Evolutionary conservation across 2,888 invertebrate species (phyloP).

Genomic region (Eupithecia abbreviata): DNA sequence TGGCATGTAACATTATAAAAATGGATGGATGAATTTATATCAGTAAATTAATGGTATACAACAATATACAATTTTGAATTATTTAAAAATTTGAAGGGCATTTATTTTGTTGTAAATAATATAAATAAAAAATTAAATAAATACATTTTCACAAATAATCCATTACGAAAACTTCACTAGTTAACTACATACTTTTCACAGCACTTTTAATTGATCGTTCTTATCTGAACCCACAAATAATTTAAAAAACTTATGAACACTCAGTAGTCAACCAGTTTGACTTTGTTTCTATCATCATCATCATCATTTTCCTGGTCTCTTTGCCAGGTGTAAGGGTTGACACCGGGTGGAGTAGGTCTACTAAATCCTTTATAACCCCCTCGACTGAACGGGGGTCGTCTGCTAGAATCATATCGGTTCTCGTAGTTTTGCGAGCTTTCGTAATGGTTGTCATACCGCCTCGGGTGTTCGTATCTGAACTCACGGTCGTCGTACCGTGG

Average conservation of each 20-base stretch:
- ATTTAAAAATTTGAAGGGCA: not conserved
- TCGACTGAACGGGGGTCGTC: constrained; percentile 59
- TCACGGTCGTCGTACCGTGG: constrained; percentile 34
- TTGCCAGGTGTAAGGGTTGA: constrained; percentile 41
- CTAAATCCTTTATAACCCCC: constrained; percentile 59
- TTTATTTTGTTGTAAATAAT: constrained; percentile 7
- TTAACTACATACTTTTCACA: constrained; percentile 12
- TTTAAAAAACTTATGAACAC: not conserved
- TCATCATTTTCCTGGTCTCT: constrained; percentile 36
- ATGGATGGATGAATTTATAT: constrained; percentile 26
- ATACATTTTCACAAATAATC: constrained; percentile 25
- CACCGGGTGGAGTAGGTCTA: constrained; percentile 43
- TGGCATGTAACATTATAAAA: constrained; percentile 23
- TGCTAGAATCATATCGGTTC: constrained; percentile 44
- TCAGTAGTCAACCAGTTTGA: constrained; percentile 77
- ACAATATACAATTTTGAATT: not conserved
- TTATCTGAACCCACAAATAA: not conserved
- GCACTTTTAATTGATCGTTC: constrained; percentile 30
- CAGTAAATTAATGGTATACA: constrained; percentile 7
- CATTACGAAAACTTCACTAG: constrained; percentile 12
- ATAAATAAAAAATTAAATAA: constrained; percentile 5
- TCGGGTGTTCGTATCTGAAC: constrained; percentile 39
- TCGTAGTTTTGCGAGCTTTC: constrained; percentile 38
- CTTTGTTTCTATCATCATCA: constrained; percentile 55
- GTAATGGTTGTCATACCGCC: constrained; percentile 41